phyloP scores from a whole-genome alignment of 2,113 vertebrate species.

The Nanorana parkeri region DNA sequence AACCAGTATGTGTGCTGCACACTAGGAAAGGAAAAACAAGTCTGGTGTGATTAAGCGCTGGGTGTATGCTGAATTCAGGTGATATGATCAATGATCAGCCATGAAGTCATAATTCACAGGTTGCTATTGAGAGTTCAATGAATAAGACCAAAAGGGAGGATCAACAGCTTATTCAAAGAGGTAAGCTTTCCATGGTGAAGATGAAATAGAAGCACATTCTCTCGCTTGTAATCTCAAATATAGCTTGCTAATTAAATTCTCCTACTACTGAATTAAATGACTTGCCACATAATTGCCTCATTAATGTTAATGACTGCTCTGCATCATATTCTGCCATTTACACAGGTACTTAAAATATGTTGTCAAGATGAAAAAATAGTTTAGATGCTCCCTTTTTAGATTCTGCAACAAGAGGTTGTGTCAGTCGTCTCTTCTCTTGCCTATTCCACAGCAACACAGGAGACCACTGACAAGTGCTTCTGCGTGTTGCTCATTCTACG shows the following conservation, averaged over 20 bases:
- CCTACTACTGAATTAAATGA: constrained; percentile 33
- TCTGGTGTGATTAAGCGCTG: neutral
- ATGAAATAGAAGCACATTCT: neutral
- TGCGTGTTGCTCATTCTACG: neutral
- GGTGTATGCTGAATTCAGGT: neutral
- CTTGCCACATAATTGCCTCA: constrained; percentile 35
- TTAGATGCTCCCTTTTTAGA: constrained; percentile 1
- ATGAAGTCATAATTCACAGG: neutral
- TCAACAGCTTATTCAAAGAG: neutral
- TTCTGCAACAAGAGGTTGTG: neutral
- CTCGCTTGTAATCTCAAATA: constrained; percentile 18
- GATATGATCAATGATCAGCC: neutral
- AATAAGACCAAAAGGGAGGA: neutral
- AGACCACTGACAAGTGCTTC: too few relatives aligned
- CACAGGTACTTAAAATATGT: constrained; percentile 36
- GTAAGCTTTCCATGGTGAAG: constrained; percentile 1
- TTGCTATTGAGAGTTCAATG: neutral
- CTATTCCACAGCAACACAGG: too few relatives aligned
- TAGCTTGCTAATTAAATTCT: constrained; percentile 41
- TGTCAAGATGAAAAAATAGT: neutral
- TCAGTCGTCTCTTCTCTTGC: too few relatives aligned
- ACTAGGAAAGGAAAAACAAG: too few relatives aligned
- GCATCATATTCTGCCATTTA: constrained; percentile 32
- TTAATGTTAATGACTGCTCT: constrained; percentile 47
- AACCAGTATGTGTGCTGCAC: too few relatives aligned